Evolutionary conservation across 2,797 vertebrate genomes (phyloP).

Genomic region (Sphenodon punctatus): DNA sequence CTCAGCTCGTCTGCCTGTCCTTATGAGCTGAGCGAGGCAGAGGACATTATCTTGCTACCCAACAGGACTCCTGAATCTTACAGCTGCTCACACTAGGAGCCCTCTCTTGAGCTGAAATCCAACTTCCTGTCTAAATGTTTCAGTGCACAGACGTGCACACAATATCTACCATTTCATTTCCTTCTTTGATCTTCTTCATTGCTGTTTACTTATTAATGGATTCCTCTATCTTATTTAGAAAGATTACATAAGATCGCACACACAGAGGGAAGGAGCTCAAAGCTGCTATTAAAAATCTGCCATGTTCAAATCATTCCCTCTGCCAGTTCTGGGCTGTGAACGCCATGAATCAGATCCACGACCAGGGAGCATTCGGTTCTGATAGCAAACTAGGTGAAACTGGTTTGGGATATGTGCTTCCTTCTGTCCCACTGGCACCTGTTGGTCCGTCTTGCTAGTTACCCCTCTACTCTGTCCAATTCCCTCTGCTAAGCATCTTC

Average conservation of each 20-base stretch:
- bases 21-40: neutral
- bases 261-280: neutral
- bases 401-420: neutral
- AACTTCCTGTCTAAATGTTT: neutral
- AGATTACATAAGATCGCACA: conserved; percentile 44
- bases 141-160: neutral
- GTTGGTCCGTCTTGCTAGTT: neutral
- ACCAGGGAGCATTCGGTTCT: too few species aligned
- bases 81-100: neutral
- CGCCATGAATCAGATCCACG: neutral
- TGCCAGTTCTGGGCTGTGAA: neutral
- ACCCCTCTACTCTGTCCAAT: neutral
- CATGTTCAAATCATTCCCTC: rapidly evolving
- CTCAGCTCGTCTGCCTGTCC: neutral
- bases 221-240: conserved; percentile 52
- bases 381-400: too few species aligned
- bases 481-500: neutral
- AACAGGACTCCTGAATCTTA: neutral
- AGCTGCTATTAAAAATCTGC: conserved; percentile 14
- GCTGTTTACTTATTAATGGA: conserved; percentile 57
- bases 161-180: conserved; percentile 29
- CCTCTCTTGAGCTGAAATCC: neutral
- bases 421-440: neutral
- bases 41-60: neutral
- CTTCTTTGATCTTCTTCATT: conserved; percentile 21